Conservation (phyloP, 2,888 invertebrate species). For the Tupiocoris notatus region DNA sequence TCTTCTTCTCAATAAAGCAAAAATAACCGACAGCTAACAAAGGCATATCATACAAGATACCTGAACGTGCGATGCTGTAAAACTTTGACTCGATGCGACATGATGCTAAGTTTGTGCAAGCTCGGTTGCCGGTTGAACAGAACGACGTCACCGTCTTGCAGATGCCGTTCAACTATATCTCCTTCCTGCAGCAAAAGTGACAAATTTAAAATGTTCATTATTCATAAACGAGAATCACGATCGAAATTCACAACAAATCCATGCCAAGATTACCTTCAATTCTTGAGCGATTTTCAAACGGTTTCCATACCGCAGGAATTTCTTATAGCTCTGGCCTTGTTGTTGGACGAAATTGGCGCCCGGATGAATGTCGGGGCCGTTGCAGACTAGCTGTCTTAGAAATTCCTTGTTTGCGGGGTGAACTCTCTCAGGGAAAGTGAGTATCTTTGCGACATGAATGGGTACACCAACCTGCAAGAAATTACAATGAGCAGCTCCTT, state of each 20-base stretch:
- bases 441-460: slow-evolving; percentile 86
- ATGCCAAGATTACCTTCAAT: slow-evolving; percentile 62
- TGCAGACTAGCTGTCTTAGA: slow-evolving; percentile 79
- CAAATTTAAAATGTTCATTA: neutral
- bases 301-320: slow-evolving; percentile 89
- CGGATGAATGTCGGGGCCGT: slow-evolving; percentile 90
- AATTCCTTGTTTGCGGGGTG: slow-evolving; percentile 79
- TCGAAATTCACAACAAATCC: neutral
- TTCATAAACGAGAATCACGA: neutral
- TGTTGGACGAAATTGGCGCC: slow-evolving; percentile 96
- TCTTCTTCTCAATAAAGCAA: no score
- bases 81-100: slow-evolving; percentile 89
- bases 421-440: slow-evolving; percentile 93
- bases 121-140: slow-evolving; percentile 98
- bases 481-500: no score
- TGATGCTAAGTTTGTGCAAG: slow-evolving; percentile 96
- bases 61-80: slow-evolving; percentile 80
- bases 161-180: slow-evolving; percentile 91
- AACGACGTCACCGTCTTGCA: slow-evolving; percentile 94
- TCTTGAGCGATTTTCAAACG: slow-evolving; percentile 86
- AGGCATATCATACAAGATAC: slow-evolving; percentile 51
- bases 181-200: slow-evolving; percentile 63
- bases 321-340: slow-evolving; percentile 73
- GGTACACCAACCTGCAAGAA: slow-evolving; percentile 84
- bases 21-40: neutral